Base-by-base conservation (phyloP, 2,888 invertebrate species). In the Sisyra nigra region DNA sequence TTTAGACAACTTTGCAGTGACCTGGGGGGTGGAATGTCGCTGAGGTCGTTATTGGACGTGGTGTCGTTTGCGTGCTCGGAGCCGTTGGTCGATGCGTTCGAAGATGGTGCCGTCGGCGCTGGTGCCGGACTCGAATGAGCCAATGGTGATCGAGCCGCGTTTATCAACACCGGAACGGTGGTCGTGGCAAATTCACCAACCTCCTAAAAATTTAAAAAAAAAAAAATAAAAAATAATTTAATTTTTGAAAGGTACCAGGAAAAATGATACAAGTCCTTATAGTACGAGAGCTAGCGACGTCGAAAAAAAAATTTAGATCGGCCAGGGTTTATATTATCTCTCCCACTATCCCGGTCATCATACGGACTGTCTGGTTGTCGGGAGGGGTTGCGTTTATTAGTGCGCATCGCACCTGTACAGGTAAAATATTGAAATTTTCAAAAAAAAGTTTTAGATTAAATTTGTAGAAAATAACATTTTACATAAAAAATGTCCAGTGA, bases 31-130 rank as follows among this genome's bases (percentile, higher is more conserved):
- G 24, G 5, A 7, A 5, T 7, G 24, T 51, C 18, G 53, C 49
- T 8, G 57, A 53, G 5, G 24, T 24, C 24, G 24, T 51, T 19
- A 53, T 49, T 8, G 57, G 53, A 58, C 61, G 60, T 43, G 57
- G 57, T 6, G 59, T 58, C 43, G 59, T 58, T 19, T 55, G 52
- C 59, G 60, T 60, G 39, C 48, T 49, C 3, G 58, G 60, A 41
- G 52, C 47, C 51, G 51, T 45, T 17, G 46, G 45, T 46, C 3
- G 42, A 41, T 14, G 37, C 44, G 18, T 34, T 44, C 14, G 37
- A 41, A 10, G 47, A 44, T n/a, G 11, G 46, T 43, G 8, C 43
- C 41, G 34, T 39, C 46, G 36, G 42, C 43, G 10, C 40, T 44
- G 31, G 35, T 48, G 5, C 42, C 34, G 19, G 44, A 46, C 33